phyloP scores from a whole-genome alignment of 2,888 invertebrate species.

The Autographa pulchrina region DNA sequence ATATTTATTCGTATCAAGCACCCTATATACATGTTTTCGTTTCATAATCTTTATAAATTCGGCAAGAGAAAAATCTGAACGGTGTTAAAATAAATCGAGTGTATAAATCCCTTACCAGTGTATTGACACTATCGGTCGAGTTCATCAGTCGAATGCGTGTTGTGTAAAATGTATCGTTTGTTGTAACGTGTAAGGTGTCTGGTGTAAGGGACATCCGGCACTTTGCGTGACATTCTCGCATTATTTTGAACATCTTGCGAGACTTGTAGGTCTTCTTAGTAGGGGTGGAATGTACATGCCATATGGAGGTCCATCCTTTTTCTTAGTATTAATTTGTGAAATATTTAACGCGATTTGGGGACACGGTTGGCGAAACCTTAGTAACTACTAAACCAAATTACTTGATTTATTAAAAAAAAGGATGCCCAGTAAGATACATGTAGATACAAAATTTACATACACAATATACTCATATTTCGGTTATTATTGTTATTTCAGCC shows the following conservation, averaged over 20 bases:
- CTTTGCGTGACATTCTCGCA: slow-evolving; percentile 61
- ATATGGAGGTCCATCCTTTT: slow-evolving; percentile 23
- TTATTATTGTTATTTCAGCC: too few relatives aligned
- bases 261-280: slow-evolving; percentile 55
- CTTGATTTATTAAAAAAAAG: too few relatives aligned
- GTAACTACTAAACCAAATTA: too few relatives aligned
- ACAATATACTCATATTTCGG: too few relatives aligned
- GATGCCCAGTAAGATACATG: too few relatives aligned
- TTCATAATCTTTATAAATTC: neutral
- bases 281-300: slow-evolving; percentile 48
- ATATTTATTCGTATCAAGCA: neutral
- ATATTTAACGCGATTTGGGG: too few relatives aligned
- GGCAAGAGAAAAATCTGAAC: neutral
- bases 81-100: slow-evolving; percentile 54
- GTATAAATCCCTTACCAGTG: slow-evolving; percentile 57
- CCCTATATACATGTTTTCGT: neutral
- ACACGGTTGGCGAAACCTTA: neutral
- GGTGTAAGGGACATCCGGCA: slow-evolving; percentile 56
- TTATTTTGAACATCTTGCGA: slow-evolving; percentile 48
- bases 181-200: slow-evolving; percentile 51
- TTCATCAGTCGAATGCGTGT: slow-evolving; percentile 53
- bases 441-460: too few relatives aligned
- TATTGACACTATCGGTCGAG: slow-evolving; percentile 53
- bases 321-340: neutral
- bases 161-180: slow-evolving; percentile 46